phyloP scores from a whole-genome alignment of 2,888 invertebrate genomes.

The Ischnura elegans region DNA sequence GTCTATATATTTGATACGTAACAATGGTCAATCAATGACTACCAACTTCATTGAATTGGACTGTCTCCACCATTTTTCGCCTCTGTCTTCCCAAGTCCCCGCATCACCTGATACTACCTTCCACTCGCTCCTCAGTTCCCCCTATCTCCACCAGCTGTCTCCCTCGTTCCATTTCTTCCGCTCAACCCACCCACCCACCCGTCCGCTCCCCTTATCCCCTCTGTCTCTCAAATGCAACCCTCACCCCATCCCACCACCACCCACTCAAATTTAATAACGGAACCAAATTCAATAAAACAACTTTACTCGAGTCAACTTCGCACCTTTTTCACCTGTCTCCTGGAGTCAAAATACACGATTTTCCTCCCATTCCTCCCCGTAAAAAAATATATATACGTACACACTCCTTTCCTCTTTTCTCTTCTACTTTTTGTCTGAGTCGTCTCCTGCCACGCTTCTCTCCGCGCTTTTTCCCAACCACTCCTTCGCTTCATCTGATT shows the following conservation, averaged over 20 bases:
- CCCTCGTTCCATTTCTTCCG: neutral
- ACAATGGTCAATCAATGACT: no score
- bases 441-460: neutral
- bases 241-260: neutral
- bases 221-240: neutral
- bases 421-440: neutral
- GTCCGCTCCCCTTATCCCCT: neutral
- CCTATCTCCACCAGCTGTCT: neutral
- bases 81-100: neutral
- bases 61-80: neutral
- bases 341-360: conserved; percentile 21
- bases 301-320: conserved; percentile 30
- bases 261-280: conserved; percentile 41
- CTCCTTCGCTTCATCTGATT: neutral
- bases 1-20: no score
- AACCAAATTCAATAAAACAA: conserved; percentile 49
- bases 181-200: neutral
- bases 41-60: neutral
- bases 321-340: neutral
- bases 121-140: neutral
- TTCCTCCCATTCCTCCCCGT: neutral
- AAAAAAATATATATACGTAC: no score
- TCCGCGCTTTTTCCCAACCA: neutral
- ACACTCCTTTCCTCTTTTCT: neutral
- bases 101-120: neutral